Evolutionary conservation across 2,797 vertebrate genomes (phyloP).

Genomic region (Cossypha polioptera): DNA sequence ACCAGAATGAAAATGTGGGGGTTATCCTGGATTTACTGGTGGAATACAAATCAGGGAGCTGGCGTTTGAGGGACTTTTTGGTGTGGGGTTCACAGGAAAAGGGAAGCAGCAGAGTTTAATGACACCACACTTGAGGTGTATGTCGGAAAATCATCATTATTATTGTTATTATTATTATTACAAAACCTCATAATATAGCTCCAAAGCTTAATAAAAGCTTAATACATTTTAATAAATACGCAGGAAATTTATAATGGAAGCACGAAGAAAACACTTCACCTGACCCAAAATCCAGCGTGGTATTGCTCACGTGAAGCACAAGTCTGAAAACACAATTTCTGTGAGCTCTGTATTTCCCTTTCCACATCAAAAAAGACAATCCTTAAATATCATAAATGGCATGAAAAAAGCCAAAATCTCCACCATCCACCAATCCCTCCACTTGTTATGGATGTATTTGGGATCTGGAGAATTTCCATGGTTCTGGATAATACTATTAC

Average conservation of each 20-base stretch:
- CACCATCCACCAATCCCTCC: accelerated
- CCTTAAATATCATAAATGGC: accelerated
- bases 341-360: neutral
- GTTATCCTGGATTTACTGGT: neutral
- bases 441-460: neutral
- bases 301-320: neutral
- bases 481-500: neutral
- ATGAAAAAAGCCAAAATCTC: neutral
- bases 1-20: neutral
- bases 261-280: neutral
- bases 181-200: neutral
- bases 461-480: neutral
- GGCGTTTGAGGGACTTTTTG: neutral
- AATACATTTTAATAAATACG: neutral
- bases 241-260: neutral
- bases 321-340: neutral
- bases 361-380: neutral
- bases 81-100: accelerated
- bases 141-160: neutral
- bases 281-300: neutral
- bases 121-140: neutral
- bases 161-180: neutral
- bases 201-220: neutral
- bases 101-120: neutral
- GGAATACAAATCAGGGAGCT: neutral